Percentiles rank a stretch among this genome's conserved stretches.
These are phyloP conservation scores for Drosophila subpulchrella DNA, from an alignment of 1,140 invertebrate genomes.

Conservation along the genomic window DNA sequence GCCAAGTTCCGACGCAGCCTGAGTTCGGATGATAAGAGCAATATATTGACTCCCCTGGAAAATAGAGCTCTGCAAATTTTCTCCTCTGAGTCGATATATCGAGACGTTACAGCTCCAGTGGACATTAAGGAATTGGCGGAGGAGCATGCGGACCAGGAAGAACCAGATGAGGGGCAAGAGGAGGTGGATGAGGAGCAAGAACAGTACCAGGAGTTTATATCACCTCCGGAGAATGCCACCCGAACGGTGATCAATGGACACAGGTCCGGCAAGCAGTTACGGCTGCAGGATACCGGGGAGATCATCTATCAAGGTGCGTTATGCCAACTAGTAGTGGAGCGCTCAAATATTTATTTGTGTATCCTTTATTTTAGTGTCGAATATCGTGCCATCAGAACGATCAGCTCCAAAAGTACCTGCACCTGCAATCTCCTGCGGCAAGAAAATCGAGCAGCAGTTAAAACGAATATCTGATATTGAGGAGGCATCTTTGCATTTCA, in stretches of 20 bases:
- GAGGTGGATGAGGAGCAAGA: slow-evolving; percentile 3
- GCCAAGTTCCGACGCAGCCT: slow-evolving; percentile 72
- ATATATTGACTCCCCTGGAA: slow-evolving; percentile 61
- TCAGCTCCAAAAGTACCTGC: slow-evolving; percentile 14
- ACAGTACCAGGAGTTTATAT: neutral
- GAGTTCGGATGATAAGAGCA: slow-evolving; percentile 49
- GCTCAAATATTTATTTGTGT: neutral
- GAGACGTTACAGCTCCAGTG: slow-evolving; percentile 14
- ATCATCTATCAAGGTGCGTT: slow-evolving; percentile 66
- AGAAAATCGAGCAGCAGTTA: slow-evolving; percentile 67
- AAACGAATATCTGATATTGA: slow-evolving; percentile 78
- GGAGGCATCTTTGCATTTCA: slow-evolving; percentile 73
- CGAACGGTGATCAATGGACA: neutral
- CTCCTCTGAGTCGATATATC: slow-evolving; percentile 6
- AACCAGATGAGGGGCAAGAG: neutral
- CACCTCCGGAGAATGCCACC: neutral
- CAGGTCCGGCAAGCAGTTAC: neutral
- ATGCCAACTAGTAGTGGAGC: too few relatives aligned
- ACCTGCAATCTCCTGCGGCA: slow-evolving; percentile 17
- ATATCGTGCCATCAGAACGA: neutral
- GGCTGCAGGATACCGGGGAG: slow-evolving; percentile 15
- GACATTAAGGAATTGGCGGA: slow-evolving; percentile 25
- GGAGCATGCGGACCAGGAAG: slow-evolving; percentile 40
- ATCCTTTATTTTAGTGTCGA: slow-evolving; percentile 33
- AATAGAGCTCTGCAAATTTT: slow-evolving; percentile 68